Evolutionary conservation across 2,888 invertebrate species (phyloP).

Genomic region (Dorcus parallelipipedus): DNA sequence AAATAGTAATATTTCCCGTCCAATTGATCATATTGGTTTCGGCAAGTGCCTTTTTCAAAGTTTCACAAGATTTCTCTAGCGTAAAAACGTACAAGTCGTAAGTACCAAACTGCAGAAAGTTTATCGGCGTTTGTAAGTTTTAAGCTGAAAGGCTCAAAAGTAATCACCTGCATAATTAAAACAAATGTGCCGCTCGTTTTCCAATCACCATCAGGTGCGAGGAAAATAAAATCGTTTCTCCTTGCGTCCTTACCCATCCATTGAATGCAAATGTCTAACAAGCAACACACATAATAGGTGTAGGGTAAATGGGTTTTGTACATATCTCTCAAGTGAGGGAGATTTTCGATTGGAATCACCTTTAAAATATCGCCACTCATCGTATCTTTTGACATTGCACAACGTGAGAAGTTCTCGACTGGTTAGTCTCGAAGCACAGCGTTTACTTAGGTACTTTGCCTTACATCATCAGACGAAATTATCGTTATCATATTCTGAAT

Average conservation of each 20-base stretch:
- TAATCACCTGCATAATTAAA: conserved; percentile 1
- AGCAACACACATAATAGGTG: conserved; percentile 1
- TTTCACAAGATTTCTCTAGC: neutral
- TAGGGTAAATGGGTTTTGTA: neutral
- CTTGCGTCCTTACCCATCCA: neutral
- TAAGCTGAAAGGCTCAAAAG: neutral
- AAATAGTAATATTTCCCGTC: neutral
- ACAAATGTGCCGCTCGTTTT: conserved; percentile 1
- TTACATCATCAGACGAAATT: too few relatives aligned
- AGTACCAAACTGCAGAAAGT: conserved; percentile 4
- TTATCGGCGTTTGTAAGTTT: neutral
- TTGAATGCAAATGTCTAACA: neutral
- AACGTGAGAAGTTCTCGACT: too few relatives aligned
- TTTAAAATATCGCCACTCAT: neutral
- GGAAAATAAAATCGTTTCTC: neutral
- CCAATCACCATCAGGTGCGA: neutral
- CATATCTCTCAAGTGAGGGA: neutral
- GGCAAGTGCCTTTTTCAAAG: neutral
- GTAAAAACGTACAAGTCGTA: conserved; percentile 11
- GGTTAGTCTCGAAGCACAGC: too few relatives aligned
- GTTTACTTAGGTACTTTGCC: too few relatives aligned
- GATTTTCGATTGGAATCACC: neutral
- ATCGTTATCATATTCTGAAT: too few relatives aligned
- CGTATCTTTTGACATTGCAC: too few relatives aligned
- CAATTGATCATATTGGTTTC: conserved; percentile 5